Percentiles rank a stretch among this genome's conserved stretches.
Evolutionary conservation across 2,797 vertebrate genomes (phyloP).

Genomic region (Acanthurus leucopareius): DNA sequence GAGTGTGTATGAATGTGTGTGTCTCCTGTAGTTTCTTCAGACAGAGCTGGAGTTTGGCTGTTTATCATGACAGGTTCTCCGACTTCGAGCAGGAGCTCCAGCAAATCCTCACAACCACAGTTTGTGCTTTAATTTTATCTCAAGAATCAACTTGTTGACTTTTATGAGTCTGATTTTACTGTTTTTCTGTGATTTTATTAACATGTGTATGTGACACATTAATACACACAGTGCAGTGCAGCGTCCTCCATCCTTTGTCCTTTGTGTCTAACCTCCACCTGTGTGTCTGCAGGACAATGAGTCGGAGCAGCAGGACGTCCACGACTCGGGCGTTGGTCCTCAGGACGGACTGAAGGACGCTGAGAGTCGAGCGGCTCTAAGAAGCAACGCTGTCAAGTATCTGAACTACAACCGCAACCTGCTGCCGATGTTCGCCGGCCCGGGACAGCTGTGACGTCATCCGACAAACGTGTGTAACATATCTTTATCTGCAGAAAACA

Average conservation of each 20-base stretch:
- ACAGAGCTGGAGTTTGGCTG: slow-evolving; percentile 90
- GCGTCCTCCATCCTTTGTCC: neutral
- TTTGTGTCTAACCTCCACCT: neutral
- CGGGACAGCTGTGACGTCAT: slow-evolving; percentile 76
- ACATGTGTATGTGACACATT: neutral
- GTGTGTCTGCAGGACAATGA: slow-evolving; percentile 27
- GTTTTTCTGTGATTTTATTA: neutral
- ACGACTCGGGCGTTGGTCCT: slow-evolving; percentile 62
- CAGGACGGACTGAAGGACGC: slow-evolving; percentile 58
- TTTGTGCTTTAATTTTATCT: slow-evolving; percentile 29
- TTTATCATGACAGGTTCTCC: slow-evolving; percentile 94
- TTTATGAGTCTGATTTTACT: neutral
- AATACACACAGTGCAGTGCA: neutral
- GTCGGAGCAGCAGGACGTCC: slow-evolving; percentile 53
- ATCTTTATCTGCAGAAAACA: neutral
- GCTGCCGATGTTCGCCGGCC: slow-evolving; percentile 90
- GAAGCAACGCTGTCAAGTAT: slow-evolving; percentile 83
- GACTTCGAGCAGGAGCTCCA: slow-evolving; percentile 93
- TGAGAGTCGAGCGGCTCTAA: slow-evolving; percentile 74
- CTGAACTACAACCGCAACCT: slow-evolving; percentile 89
- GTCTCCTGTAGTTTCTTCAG: slow-evolving; percentile 90
- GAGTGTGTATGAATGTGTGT: slow-evolving; percentile 25
- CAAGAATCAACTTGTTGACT: neutral
- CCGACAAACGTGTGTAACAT: neutral
- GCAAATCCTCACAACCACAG: slow-evolving; percentile 81